Conservation (phyloP, 2,888 invertebrate species). For the Volucella bombylans region DNA sequence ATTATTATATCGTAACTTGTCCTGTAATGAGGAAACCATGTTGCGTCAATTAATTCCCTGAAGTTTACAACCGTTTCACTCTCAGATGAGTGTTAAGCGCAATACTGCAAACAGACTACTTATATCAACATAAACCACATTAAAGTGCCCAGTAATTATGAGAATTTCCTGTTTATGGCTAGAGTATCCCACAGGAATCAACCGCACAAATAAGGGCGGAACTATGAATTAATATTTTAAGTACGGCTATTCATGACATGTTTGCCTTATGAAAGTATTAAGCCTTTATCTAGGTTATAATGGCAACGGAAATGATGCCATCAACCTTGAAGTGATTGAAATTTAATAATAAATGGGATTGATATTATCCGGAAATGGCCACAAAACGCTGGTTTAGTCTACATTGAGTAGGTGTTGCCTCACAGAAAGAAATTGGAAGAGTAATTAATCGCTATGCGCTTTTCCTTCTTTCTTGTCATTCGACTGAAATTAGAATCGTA, state of each 20-base stretch:
- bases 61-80: constrained; percentile 32
- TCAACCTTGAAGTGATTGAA: constrained; percentile 50
- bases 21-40: constrained; percentile 56
- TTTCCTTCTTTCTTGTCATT: neutral
- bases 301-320: constrained; percentile 7
- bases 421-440: neutral
- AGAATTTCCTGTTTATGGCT: neutral
- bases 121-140: constrained; percentile 43
- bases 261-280: constrained; percentile 25
- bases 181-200: constrained; percentile 34
- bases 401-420: neutral
- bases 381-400: neutral
- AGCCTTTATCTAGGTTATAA: constrained; percentile 13
- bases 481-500: neutral
- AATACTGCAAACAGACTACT: neutral
- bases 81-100: neutral
- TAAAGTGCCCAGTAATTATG: constrained; percentile 43
- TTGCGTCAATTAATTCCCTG: constrained; percentile 53
- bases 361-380: neutral
- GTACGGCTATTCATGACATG: constrained; percentile 27
- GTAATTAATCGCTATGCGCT: neutral
- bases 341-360: constrained; percentile 56
- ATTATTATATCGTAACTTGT: constrained; percentile 31
- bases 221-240: constrained; percentile 34
- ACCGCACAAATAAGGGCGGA: constrained; percentile 19